Conservation (phyloP, 1,140 invertebrate species). For the Himalopsyche phryganea region DNA sequence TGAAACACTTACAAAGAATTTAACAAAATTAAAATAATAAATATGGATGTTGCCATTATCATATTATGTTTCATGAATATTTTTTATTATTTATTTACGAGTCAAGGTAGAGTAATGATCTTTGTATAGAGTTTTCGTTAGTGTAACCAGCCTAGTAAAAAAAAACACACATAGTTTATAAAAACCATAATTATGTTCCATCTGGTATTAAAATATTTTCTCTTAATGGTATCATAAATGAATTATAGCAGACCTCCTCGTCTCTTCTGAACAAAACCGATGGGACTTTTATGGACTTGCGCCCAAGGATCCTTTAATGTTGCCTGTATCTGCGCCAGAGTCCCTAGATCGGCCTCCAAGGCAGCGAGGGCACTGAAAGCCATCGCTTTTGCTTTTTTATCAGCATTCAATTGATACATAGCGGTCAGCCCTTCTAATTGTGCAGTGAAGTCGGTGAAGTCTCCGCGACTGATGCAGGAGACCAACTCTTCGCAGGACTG, state of each 20-base stretch:
- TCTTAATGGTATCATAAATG: too few relatives aligned
- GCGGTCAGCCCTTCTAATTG: conserved; percentile 88
- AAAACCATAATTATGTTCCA: too few relatives aligned
- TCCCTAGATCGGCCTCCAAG: conserved; percentile 86
- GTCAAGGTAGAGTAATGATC: too few relatives aligned
- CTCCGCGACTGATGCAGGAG: conserved; percentile 70
- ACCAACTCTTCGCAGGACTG: conserved; percentile 87
- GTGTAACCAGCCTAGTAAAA: too few relatives aligned
- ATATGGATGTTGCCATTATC: too few relatives aligned
- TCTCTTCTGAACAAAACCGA: conserved; percentile 76
- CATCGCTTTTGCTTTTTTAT: conserved; percentile 92
- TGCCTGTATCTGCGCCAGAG: conserved; percentile 70
- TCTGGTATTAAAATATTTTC: too few relatives aligned
- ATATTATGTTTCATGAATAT: too few relatives aligned
- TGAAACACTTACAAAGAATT: too few relatives aligned
- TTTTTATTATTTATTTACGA: too few relatives aligned
- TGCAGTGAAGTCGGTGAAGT: conserved; percentile 89
- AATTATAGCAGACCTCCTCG: conserved; percentile 66
- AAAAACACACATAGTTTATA: too few relatives aligned
- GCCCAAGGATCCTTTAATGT: conserved; percentile 83
- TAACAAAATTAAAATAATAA: too few relatives aligned
- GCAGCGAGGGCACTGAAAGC: conserved; percentile 89
- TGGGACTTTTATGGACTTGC: conserved; percentile 84
- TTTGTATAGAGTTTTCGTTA: too few relatives aligned
- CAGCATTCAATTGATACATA: conserved; percentile 91